phyloP scores from a whole-genome alignment of 2,113 vertebrate genomes.

The Marcusenius ussheri region DNA sequence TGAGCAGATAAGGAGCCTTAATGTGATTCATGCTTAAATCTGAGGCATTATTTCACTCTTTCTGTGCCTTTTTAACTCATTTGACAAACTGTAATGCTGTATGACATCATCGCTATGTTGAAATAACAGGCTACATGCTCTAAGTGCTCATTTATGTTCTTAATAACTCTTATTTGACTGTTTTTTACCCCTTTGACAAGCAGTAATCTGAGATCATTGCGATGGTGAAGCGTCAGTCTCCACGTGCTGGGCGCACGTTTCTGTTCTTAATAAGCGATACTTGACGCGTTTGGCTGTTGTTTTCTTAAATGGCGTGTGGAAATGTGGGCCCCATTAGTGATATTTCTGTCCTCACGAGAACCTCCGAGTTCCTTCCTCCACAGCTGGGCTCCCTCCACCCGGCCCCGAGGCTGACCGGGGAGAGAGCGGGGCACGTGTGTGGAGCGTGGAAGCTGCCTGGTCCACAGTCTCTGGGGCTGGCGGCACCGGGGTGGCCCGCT shows the following conservation, averaged over 20 bases:
- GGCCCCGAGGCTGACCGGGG: background rate
- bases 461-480: background rate
- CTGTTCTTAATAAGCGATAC: constrained; percentile 48
- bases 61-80: background rate
- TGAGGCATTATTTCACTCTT: background rate
- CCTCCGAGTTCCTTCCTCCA: constrained; percentile 1
- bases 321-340: constrained; percentile 54
- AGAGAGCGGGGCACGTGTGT: background rate
- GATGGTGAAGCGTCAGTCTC: background rate
- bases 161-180: background rate
- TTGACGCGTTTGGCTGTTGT: constrained; percentile 45
- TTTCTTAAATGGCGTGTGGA: constrained; percentile 40
- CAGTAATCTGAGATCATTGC: background rate
- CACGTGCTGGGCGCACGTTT: background rate
- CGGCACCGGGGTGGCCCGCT: background rate
- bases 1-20: background rate
- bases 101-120: background rate
- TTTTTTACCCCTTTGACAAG: background rate
- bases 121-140: background rate
- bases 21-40: background rate
- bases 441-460: background rate
- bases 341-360: constrained; percentile 50
- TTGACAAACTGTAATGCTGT: background rate
- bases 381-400: background rate
- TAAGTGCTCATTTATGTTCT: background rate